Evolutionary conservation across 2,888 invertebrate genomes (phyloP), one percentile per base, ranked within the genome.

Genomic region (Heliconius cydno): DNA sequence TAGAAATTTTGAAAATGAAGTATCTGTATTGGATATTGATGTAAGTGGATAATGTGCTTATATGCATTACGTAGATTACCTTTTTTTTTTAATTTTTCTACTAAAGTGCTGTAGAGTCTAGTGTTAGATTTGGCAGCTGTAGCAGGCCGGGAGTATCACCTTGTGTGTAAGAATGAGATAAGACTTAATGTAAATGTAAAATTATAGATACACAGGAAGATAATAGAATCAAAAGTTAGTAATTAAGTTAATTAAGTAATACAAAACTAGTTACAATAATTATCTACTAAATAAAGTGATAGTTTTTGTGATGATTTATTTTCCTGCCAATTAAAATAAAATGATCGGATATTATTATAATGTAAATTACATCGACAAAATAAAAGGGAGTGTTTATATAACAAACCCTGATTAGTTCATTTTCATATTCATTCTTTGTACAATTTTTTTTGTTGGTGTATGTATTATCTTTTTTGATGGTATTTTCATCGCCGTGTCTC

Each of bases 1-100:
- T 41, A 85, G 84, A 84, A 83, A 80, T 79, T 82, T 81, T 77
- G 85, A 85, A 70, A 81, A 68, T 73, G 83, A 83, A 76, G 70
- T 79, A 10, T 60, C 41, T 41, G 65, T 73, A 41, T 15, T 77
- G 25, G 79, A 79, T 34, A 66, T 30, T 46, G 76, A 79, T 34
- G 79, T 78, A 57, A 71, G 34, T 65, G 4, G 1, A 41, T 10
- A 38, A 25, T 74, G 3, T 52, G 5, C 3, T 10, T 68, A 12
- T n/a, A 5, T 38, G 15, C 15, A 41, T 9, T 41, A 38, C 52
- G 71, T 52, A 19, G 28, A 71, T 3, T 46, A 46, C 1, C n/a
- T 63, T 63, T 63, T 63, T 63, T 0, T 63, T 25, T 12, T 1
- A 60, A 52, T 19, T 52, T 19, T 19, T 52, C 7, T 19, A 52